A percentile compares a stretch with the other conserved stretches of the same genome.
Conservation (phyloP, 2,797 vertebrate species). For the Gambelia wislizenii region DNA sequence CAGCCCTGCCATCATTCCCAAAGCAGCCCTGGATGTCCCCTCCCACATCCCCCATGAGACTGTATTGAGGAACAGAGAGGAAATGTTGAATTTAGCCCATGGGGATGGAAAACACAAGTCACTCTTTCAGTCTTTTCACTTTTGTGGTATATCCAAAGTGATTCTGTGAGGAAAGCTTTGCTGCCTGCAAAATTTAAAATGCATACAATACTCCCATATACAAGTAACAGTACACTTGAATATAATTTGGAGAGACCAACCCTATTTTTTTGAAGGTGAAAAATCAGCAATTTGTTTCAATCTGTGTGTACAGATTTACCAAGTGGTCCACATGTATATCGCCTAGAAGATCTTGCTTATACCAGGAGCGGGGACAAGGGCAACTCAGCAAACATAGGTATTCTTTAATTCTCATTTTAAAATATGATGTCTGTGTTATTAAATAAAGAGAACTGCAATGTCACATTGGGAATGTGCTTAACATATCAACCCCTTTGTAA, state of each 20-base stretch:
- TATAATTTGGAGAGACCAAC: neutral
- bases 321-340: constrained; percentile 82
- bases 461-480: neutral
- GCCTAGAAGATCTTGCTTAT: constrained; percentile 88
- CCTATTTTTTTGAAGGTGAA: neutral
- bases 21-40: too few species aligned
- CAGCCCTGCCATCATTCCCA: too few species aligned
- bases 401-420: constrained; percentile 40
- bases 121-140: neutral
- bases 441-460: neutral
- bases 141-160: neutral
- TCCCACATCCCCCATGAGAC: too few species aligned
- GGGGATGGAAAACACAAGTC: neutral
- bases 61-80: too few species aligned
- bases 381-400: constrained; percentile 89
- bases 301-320: constrained; percentile 81
- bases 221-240: neutral
- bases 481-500: neutral
- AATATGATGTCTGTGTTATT: neutral
- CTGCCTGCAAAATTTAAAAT: neutral
- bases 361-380: constrained; percentile 90
- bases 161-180: constrained; percentile 27
- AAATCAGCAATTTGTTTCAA: constrained; percentile 32
- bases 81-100: neutral
- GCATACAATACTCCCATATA: rapidly evolving